A percentile compares a stretch with the other conserved stretches of the same genome.
phyloP scores from a whole-genome alignment of 2,888 invertebrate genomes.

The Yponomeuta cagnagella region DNA sequence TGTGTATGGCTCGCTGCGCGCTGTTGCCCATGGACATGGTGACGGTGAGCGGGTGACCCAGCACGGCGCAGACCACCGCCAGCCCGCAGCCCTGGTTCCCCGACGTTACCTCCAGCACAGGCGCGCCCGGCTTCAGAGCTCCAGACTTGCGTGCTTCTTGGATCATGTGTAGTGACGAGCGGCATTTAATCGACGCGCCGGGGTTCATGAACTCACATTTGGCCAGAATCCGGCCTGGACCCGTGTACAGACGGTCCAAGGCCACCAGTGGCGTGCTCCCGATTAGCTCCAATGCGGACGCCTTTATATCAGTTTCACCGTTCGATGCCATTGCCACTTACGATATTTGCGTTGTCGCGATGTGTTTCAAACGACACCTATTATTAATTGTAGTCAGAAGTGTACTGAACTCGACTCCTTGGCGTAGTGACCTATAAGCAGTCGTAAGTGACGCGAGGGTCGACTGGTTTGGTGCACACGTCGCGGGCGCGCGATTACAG shows the following conservation, averaged over 20 bases:
- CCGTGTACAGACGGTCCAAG: constrained; percentile 54
- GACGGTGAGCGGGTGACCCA: constrained; percentile 57
- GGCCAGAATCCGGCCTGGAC: constrained; percentile 59
- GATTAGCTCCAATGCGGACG: constrained; percentile 62
- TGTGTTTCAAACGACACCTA: neutral
- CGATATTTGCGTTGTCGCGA: too few species aligned
- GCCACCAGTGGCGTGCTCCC: constrained; percentile 67
- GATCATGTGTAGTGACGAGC: constrained; percentile 61
- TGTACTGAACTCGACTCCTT: constrained; percentile 8
- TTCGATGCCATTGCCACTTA: constrained; percentile 28
- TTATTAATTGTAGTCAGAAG: neutral
- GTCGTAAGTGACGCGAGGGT: constrained; percentile 1
- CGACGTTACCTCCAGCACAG: constrained; percentile 60
- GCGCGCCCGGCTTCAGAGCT: constrained; percentile 46
- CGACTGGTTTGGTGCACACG: constrained; percentile 16
- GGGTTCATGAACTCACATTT: constrained; percentile 72
- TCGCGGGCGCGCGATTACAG: constrained; percentile 4
- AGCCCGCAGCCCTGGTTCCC: constrained; percentile 68
- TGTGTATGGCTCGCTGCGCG: constrained; percentile 59
- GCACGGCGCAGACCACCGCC: constrained; percentile 62
- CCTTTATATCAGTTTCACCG: constrained; percentile 48
- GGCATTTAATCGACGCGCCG: constrained; percentile 62
- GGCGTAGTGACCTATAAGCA: neutral
- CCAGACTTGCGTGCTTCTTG: constrained; percentile 44
- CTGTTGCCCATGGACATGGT: constrained; percentile 67